Evolutionary conservation across 2,797 vertebrate species (phyloP), one percentile per base, ranked within the genome.

Genomic region (Cheirogaleus major): DNA sequence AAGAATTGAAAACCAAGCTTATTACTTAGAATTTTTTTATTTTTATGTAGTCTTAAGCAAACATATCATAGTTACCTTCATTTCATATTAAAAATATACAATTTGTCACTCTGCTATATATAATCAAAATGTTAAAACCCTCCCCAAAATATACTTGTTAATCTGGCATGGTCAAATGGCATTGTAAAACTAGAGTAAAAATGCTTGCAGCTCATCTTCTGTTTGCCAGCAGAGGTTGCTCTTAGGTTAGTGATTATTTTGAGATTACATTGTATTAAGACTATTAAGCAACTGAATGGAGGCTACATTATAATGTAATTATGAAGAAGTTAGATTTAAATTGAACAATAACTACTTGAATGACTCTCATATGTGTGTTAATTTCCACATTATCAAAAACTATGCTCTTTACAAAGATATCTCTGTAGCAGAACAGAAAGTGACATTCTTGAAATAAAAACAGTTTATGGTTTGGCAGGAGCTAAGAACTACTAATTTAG

Each of bases 141-240:
- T 70, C 13, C 8, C 45, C 14, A 9, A 57, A 79, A 57, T 82
- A 69, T 18, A 67, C 3, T 85, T 93, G 87, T 43, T 78, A 65
- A 59, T 89, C 32, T 35, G 8, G 8, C 7, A 2, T 59, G 15
- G 65, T 52, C 72, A 92, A 83, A 27, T n/a, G 9, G 73, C 13
- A 35, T 30, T 65, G 13, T 86, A 82, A 88, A 86, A 35, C 45
- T 80, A 55, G 32, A 63, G 35, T 78, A 70, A 57, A 97, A 94
- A 59, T 93, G 11, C 55, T 45, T 95, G 61, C n/a, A 96, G 67
- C 95, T 98, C 90, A 14, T 1, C 70, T 95, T 94, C 90, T 83
- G 63, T 93, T 98, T 97, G 93, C 98, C 98, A 98, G 98, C 90
- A 98, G 98, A 98, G 98, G 98, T 85, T 98, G 98, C 98, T 98